Conservation (phyloP, 2,113 vertebrate species). For the Rhabdomys dilectus region DNA sequence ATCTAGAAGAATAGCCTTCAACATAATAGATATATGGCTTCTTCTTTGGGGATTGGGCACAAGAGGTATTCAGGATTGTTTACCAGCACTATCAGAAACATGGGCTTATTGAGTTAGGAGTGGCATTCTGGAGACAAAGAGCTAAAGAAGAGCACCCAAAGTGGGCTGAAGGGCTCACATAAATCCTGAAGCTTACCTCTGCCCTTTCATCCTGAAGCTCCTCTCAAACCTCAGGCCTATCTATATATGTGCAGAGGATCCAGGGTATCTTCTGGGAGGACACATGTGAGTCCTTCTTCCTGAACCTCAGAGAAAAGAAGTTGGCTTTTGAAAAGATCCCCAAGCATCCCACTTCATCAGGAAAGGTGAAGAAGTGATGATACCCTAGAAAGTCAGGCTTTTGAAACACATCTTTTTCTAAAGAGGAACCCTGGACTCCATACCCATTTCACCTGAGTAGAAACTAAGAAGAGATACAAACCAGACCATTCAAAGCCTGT, state of each 20-base stretch:
- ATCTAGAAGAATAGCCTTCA: neutral
- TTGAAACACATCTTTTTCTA: neutral
- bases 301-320: neutral
- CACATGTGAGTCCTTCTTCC: neutral
- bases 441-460: neutral
- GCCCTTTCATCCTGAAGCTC: neutral
- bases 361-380: neutral
- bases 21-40: neutral
- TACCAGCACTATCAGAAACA: neutral
- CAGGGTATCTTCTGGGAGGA: neutral
- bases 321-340: neutral
- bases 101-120: neutral
- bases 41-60: neutral
- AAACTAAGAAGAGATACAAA: neutral
- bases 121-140: neutral
- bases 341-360: neutral
- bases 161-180: neutral
- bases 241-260: neutral
- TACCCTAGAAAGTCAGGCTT: neutral
- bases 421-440: constrained; percentile 17
- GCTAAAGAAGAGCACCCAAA: neutral
- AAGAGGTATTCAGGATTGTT: constrained; percentile 45
- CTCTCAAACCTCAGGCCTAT: neutral
- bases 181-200: neutral
- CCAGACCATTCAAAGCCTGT: neutral